Percentiles rank a stretch among this genome's conserved stretches.
These are phyloP conservation scores for Labeo catla DNA, from an alignment of 2,113 vertebrate species.

Conservation along the genomic window DNA sequence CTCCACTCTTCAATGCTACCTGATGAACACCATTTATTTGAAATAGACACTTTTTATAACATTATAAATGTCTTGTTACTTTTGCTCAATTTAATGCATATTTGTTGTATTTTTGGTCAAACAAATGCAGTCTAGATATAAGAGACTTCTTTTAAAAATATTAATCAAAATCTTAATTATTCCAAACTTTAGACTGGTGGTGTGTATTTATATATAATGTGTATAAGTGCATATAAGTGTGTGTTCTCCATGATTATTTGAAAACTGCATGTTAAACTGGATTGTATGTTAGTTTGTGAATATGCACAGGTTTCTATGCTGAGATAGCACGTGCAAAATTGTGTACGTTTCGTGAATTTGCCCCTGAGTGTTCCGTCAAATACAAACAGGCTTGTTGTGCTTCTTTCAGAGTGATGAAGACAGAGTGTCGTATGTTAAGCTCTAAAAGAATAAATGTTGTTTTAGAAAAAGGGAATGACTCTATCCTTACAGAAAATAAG, in stretches of 20 bases:
- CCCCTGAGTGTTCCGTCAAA: background rate
- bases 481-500: slow-evolving; percentile 21
- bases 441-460: slow-evolving; percentile 4
- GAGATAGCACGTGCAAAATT: background rate
- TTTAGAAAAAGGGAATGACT: slow-evolving; percentile 19
- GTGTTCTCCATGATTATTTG: background rate
- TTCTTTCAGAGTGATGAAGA: background rate
- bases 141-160: too few species aligned
- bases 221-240: too few species aligned
- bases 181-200: too few species aligned
- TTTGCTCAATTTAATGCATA: too few species aligned
- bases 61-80: too few species aligned
- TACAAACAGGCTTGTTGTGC: slow-evolving; percentile 5
- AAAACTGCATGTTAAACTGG: background rate
- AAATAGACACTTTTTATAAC: too few species aligned
- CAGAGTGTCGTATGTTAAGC: background rate
- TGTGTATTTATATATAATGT: too few species aligned
- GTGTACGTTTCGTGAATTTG: background rate
- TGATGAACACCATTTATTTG: too few species aligned
- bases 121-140: too few species aligned
- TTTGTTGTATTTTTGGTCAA: too few species aligned
- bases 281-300: background rate
- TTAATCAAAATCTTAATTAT: too few species aligned
- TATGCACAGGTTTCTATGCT: background rate
- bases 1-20: too few species aligned